Evolutionary conservation across 1,140 invertebrate genomes (phyloP).

Genomic region (Drosophila paulistorum): DNA sequence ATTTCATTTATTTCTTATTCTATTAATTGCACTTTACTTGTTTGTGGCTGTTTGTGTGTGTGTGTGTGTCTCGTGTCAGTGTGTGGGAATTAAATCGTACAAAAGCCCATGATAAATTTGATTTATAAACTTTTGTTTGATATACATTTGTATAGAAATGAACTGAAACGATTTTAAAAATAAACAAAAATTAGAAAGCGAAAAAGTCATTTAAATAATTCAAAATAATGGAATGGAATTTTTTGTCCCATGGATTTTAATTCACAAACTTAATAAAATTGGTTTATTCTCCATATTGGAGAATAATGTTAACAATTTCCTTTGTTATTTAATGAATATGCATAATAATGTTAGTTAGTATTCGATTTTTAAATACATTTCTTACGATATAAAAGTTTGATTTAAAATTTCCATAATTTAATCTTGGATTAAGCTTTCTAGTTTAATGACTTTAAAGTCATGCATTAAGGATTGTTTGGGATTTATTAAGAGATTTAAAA

Average conservation of each 20-base stretch:
- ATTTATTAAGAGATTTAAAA: too few species aligned
- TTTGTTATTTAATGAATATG: not conserved
- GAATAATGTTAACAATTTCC: not conserved
- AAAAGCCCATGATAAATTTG: slow-evolving; percentile 28
- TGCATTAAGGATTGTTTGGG: too few species aligned
- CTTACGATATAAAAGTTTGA: too few species aligned
- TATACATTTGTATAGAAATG: slow-evolving; percentile 18
- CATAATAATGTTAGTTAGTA: too few species aligned
- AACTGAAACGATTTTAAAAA: slow-evolving; percentile 19
- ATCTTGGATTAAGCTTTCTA: too few species aligned
- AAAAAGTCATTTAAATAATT: slow-evolving; percentile 2
- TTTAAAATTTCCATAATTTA: too few species aligned
- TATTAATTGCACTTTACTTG: slow-evolving; percentile 8
- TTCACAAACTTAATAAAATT: not conserved
- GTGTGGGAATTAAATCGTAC: slow-evolving; percentile 3
- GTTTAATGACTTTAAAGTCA: too few species aligned
- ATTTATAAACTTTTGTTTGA: slow-evolving; percentile 28
- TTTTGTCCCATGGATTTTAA: not conserved
- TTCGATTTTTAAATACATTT: too few species aligned
- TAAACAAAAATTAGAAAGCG: not conserved
- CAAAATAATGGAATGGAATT: not conserved
- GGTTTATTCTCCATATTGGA: not conserved
- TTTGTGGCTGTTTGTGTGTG: too few species aligned
- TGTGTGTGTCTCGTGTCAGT: not conserved
- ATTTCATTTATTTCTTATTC: not conserved